These are phyloP conservation scores for Embidobia sp. DNA, from an alignment of 2,888 invertebrate species.

Conservation along the genomic window DNA sequence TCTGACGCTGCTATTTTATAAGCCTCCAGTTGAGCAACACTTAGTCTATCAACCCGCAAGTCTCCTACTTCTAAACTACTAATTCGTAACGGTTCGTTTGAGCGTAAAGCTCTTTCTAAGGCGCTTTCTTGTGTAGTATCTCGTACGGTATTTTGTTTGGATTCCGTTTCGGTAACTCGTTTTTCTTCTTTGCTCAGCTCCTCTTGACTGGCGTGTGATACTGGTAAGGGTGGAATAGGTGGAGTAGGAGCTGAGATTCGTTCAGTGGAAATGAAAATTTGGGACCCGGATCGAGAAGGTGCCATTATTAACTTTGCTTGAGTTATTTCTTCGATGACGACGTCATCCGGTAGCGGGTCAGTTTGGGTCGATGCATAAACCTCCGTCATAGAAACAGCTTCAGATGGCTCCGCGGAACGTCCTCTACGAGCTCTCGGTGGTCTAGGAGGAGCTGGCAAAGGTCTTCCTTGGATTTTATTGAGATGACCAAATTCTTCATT, in stretches of 20 bases:
- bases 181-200: no score
- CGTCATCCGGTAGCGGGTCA: conserved; percentile 91
- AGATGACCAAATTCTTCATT: conserved; percentile 83
- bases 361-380: conserved; percentile 92
- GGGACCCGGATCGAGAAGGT: conserved; percentile 77
- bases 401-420: conserved; percentile 57
- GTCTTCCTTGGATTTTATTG: conserved; percentile 92
- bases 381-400: conserved; percentile 81
- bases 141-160: conserved; percentile 15
- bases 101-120: conserved; percentile 69
- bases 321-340: conserved; percentile 81
- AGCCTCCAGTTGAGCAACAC: conserved; percentile 90
- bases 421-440: conserved; percentile 86
- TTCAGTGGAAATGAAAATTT: conserved; percentile 78
- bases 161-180: conserved; percentile 28
- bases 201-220: not conserved
- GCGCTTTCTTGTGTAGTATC: conserved; percentile 8
- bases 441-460: conserved; percentile 92
- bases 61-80: conserved; percentile 88
- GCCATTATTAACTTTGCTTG: conserved; percentile 77
- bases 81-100: conserved; percentile 82
- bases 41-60: conserved; percentile 89
- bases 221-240: conserved; percentile 72
- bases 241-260: conserved; percentile 74
- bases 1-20: conserved; percentile 91